Evolutionary conservation across 1,140 invertebrate species (phyloP), one percentile per base, ranked within the genome.

Genomic region (Pachyrhynchus sulphureomaculatus): DNA sequence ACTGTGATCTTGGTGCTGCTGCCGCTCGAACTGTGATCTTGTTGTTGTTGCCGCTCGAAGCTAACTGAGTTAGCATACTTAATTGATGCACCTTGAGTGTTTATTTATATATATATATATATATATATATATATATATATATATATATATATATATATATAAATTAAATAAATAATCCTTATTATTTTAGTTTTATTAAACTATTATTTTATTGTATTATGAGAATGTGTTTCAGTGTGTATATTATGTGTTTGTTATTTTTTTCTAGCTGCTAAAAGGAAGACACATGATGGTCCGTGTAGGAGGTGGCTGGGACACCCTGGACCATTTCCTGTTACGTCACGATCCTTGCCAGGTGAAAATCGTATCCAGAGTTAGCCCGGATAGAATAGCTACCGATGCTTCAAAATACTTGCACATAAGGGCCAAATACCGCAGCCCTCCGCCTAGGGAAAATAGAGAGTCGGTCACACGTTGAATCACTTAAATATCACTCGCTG

Each of bases 271-370:
- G 67, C 78, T 93, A 68, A 92, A 92, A 73, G 89, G 89, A 41
- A 82, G 87, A 37, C 91, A 93, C 76, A 93, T 95, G 80, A 96
- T 96, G 93, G 93, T 96, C 9, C 84, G 94, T 69, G 92, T 96
- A 15, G 93, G 93, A 37, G 93, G 93, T 45, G 88, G 92, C 37
- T 95, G 92, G 93, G 91, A 95, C 77, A 95, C 93, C 8, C 79
- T 96, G 71, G 90, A 94, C 72, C 91, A 95, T 78, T 96, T 95
- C 78, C 81, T 96, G 71, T 84, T 89, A 70, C 87, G 90, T 56
- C 92, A 95, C 79, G 92, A 95, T 76, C 92, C 93, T 36, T 94
- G 91, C 80, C 87, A 90, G 84, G 87, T 86, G 82, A 87, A 86
- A 78, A 81, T 84, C 62, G 79, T 83, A 71, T 85, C 79, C 78